These are phyloP conservation scores for Eupleurogrammus muticus DNA, from an alignment of 2,797 vertebrate species.

Conservation along the genomic window DNA sequence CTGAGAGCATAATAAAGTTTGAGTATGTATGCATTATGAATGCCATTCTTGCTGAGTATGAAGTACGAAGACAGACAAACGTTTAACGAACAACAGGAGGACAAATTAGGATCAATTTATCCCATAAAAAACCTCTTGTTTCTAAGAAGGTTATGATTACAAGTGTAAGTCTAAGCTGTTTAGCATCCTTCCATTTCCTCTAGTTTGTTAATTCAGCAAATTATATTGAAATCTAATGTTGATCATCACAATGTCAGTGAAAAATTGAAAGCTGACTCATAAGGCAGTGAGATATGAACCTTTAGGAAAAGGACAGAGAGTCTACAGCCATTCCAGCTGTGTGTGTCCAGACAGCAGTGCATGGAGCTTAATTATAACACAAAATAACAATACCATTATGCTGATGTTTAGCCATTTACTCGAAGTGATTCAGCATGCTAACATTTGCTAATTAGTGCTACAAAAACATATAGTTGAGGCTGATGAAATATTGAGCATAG, in stretches of 20 bases:
- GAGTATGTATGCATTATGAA: neutral
- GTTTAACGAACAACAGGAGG: slow-evolving; percentile 9
- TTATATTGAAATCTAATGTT: slow-evolving; percentile 29
- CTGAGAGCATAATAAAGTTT: neutral
- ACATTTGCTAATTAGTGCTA: too few species aligned
- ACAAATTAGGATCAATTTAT: neutral
- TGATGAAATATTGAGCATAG: too few species aligned
- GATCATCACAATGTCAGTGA: neutral
- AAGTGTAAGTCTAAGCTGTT: slow-evolving; percentile 5
- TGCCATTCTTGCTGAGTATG: neutral
- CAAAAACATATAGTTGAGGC: too few species aligned
- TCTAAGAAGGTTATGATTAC: slow-evolving; percentile 18
- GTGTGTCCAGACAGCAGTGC: neutral
- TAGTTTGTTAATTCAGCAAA: slow-evolving; percentile 10
- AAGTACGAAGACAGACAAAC: slow-evolving; percentile 5
- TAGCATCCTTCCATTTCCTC: slow-evolving; percentile 7
- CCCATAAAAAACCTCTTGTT: neutral
- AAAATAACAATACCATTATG: neutral
- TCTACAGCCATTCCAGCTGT: neutral
- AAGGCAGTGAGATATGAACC: neutral
- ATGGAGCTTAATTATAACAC: neutral
- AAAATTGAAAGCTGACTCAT: neutral
- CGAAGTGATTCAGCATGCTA: too few species aligned
- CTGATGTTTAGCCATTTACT: too few species aligned
- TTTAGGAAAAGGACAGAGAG: neutral